Percentiles rank a stretch among this genome's conserved stretches.
phyloP scores from a whole-genome alignment of 2,797 vertebrate species.

The Sarcoramphus papa region DNA sequence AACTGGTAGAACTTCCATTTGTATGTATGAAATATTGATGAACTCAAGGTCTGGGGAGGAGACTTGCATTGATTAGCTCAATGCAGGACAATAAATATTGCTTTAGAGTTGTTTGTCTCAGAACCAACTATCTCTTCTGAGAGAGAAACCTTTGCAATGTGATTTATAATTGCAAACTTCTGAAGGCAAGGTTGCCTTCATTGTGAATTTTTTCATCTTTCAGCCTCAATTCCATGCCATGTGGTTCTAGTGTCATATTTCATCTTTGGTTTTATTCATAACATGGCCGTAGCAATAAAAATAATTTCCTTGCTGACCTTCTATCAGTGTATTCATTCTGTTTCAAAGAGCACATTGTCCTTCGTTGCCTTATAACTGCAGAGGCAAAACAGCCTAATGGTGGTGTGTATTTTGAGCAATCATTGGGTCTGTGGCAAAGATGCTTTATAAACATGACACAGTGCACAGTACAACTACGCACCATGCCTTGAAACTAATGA shows the following conservation, averaged over 20 bases:
- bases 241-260: background rate
- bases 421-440: background rate
- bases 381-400: background rate
- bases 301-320: background rate
- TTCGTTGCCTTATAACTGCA: background rate
- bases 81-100: background rate
- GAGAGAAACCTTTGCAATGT: background rate
- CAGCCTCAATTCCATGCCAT: background rate
- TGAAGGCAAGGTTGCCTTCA: background rate
- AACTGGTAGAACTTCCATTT: background rate
- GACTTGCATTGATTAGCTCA: background rate
- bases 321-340: background rate
- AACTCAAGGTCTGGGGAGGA: background rate
- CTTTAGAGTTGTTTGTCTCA: background rate
- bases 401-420: background rate
- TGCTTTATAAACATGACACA: background rate
- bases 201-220: background rate
- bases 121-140: background rate
- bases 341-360: constrained; percentile 1
- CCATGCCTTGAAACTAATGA: background rate
- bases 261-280: background rate
- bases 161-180: background rate
- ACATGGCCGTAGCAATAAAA: background rate
- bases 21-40: background rate
- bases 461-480: background rate